phyloP scores from a whole-genome alignment of 2,888 invertebrate genomes.

The Eupithecia exiguata region DNA sequence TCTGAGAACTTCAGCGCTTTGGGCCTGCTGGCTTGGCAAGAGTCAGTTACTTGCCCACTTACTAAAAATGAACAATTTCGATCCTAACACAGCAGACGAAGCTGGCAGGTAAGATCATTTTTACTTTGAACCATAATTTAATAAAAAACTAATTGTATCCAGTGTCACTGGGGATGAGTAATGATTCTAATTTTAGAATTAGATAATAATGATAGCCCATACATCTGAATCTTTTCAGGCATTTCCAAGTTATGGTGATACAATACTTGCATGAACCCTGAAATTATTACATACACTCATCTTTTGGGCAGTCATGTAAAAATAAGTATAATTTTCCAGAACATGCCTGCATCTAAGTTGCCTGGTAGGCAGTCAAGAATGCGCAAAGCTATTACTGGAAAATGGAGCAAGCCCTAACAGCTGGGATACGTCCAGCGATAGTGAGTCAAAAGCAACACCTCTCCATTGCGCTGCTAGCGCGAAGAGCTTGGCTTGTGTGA shows the following conservation, averaged over 20 bases:
- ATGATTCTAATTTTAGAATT: not conserved
- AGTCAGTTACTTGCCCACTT: slow-evolving; percentile 80
- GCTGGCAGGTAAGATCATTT: slow-evolving; percentile 85
- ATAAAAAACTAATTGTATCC: not conserved
- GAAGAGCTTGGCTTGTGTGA: slow-evolving; percentile 84
- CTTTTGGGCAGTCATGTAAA: not conserved
- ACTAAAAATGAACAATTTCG: slow-evolving; percentile 80
- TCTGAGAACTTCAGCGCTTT: slow-evolving; percentile 81
- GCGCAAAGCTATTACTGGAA: slow-evolving; percentile 87
- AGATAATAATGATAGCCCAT: not conserved
- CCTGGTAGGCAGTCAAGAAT: slow-evolving; percentile 88
- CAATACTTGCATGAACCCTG: not conserved
- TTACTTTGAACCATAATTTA: not conserved
- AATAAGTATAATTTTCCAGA: slow-evolving; percentile 53
- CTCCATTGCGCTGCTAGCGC: slow-evolving; percentile 90
- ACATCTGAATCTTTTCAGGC: not conserved
- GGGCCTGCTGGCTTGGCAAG: slow-evolving; percentile 86
- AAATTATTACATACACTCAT: not conserved
- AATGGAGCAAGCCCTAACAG: slow-evolving; percentile 87
- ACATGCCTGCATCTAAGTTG: slow-evolving; percentile 90
- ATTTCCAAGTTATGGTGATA: not conserved
- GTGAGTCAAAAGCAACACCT: slow-evolving; percentile 87
- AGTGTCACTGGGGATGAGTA: not conserved
- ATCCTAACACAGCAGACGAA: slow-evolving; percentile 86
- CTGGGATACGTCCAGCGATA: slow-evolving; percentile 87